Base-by-base conservation (phyloP, 2,797 vertebrate genomes). In the Melopsittacus undulatus region DNA sequence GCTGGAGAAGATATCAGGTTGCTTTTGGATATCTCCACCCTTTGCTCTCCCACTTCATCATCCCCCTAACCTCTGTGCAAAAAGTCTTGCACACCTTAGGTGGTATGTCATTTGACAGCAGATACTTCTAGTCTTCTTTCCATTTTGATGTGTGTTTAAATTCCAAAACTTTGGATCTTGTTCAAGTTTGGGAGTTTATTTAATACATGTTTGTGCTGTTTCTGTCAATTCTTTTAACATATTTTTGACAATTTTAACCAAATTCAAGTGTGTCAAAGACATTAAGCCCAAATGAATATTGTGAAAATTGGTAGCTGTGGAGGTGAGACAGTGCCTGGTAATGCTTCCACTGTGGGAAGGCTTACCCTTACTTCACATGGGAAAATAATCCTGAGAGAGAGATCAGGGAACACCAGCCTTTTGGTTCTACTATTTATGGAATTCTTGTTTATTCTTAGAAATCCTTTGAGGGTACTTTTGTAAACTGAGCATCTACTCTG, bases 371-470 rank as follows among this genome's bases (percentile, higher is more conserved):
- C 80, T 95, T 96, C 90, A 82, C 66, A 4, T 91, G 93, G 95
- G 91, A 95, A 95, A 94, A 88, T 54, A 88, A 86, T 88, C 77
- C 66, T 49, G 56, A 59, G 66, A 49, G 74, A 69, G 63, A 62
- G 40, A 88, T 81, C 77, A 79, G 77, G 73, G 83, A 91, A 67
- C 77, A 82, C 85, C 63, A 89, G 74, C 73, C 88, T 51, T 95
- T 83, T 32, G 43, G 34, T 73, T 86, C 66, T 67, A 34, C 90
- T 97, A 90, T 97, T 96, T 95, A 81, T 82, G 73, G 88, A 92
- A 51, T 43, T 76, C 74, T 94, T 52, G 70, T 91, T 94, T 94
- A 96, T 96, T 91, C 90, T 96, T 76, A 75, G 89, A 91, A 94
- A 77, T 94, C 91, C 87, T 92, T 91, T 49, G 92, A 88, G 95